Conservation (phyloP, 2,888 invertebrate genomes). For the Hydraecia micacea region DNA sequence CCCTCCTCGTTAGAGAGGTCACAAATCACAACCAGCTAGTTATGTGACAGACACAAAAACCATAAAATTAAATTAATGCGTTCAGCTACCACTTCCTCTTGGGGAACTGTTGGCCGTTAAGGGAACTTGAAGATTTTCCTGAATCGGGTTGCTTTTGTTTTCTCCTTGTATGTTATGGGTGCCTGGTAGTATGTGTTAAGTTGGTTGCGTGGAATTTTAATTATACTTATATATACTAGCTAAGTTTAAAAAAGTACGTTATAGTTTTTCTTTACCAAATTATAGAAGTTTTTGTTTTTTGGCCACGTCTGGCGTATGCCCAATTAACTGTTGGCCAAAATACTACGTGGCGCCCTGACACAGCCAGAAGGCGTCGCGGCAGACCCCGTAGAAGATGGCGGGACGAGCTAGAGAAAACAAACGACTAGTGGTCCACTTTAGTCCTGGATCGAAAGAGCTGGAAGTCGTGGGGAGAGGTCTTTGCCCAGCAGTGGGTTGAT, state of each 20-base stretch:
- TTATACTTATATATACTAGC: background rate
- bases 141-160: conserved; percentile 43
- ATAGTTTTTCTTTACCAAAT: background rate
- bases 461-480: too few species aligned
- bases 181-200: conserved; percentile 16
- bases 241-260: background rate
- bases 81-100: conserved; percentile 79
- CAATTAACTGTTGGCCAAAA: too few species aligned
- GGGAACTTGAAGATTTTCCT: conserved; percentile 76
- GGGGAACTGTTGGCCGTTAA: conserved; percentile 82
- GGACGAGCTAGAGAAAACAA: too few species aligned
- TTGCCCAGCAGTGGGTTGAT: too few species aligned
- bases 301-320: too few species aligned
- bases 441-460: too few species aligned
- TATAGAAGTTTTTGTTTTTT: background rate
- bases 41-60: conserved; percentile 90
- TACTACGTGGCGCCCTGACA: too few species aligned
- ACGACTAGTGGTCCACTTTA: too few species aligned
- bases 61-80: conserved; percentile 90
- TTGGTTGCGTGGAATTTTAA: background rate
- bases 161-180: conserved; percentile 30
- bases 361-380: too few species aligned
- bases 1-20: conserved; percentile 82
- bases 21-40: conserved; percentile 87
- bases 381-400: too few species aligned